These are phyloP conservation scores for Microtus ochrogaster DNA, from an alignment of 2,113 vertebrate genomes.

Conservation along the genomic window DNA sequence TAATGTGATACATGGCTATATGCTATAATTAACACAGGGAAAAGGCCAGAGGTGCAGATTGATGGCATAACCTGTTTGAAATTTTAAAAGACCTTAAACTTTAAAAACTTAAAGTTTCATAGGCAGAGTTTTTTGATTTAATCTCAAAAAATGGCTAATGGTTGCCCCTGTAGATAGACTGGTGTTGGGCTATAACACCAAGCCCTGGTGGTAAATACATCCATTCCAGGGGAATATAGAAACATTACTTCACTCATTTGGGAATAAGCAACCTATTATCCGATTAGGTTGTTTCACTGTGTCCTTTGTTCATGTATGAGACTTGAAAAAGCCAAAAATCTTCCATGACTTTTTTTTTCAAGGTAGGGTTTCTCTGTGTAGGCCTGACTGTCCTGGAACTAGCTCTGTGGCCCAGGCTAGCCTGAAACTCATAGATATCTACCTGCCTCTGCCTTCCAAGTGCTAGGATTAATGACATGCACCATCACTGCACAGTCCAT, in stretches of 20 bases:
- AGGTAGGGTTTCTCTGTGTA: too few relatives aligned
- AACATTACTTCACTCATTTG: neutral
- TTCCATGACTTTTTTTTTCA: too few relatives aligned
- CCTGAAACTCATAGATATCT: too few relatives aligned
- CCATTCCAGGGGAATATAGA: neutral
- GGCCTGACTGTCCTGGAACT: too few relatives aligned
- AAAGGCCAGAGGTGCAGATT: neutral
- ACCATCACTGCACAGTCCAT: too few relatives aligned
- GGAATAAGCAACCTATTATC: too few relatives aligned
- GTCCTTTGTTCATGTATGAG: neutral
- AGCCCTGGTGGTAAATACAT: fast-evolving
- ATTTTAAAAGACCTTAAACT: too few relatives aligned
- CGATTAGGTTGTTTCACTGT: neutral
- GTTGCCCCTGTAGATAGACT: fast-evolving
- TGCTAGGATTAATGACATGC: too few relatives aligned
- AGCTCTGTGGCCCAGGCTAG: too few relatives aligned
- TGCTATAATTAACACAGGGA: neutral
- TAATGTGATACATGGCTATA: too few relatives aligned
- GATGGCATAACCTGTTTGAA: too few relatives aligned
- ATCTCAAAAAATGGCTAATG: neutral
- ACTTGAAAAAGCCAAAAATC: neutral
- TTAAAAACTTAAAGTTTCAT: neutral
- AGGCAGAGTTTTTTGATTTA: neutral
- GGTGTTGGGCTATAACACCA: fast-evolving
- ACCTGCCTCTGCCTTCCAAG: too few relatives aligned